phyloP scores from a whole-genome alignment of 2,113 vertebrate species.

The Diphyllodes magnificus region DNA sequence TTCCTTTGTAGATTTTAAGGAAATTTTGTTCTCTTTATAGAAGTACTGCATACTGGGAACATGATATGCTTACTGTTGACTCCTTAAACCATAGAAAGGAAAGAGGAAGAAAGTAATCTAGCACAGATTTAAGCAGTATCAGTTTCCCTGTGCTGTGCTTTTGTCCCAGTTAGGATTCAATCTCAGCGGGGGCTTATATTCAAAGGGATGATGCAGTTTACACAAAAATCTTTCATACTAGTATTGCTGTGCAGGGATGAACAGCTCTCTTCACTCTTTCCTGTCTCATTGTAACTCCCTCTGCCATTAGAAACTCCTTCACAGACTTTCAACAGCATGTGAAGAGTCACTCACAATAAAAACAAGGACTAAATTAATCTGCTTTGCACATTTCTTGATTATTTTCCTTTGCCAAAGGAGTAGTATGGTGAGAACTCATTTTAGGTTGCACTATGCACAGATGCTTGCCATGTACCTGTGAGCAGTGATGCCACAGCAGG shows the following conservation, averaged over 20 bases:
- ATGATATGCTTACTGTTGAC: not conserved
- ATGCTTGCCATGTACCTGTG: accelerated
- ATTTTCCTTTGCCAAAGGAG: not conserved
- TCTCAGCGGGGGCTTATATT: not conserved
- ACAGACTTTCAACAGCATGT: not conserved
- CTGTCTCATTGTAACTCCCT: not conserved
- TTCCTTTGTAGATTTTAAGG: not conserved
- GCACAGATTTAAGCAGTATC: not conserved
- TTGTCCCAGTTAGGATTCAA: slow-evolving; percentile 1
- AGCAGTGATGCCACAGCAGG: no score
- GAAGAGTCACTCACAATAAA: not conserved
- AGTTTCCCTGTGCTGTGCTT: not conserved
- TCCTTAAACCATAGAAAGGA: not conserved
- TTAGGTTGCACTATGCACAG: accelerated
- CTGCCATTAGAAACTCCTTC: not conserved
- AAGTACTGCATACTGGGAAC: not conserved
- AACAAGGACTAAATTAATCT: not conserved
- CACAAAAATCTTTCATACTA: not conserved
- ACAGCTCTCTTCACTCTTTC: not conserved
- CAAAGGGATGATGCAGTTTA: not conserved
- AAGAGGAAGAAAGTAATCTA: not conserved
- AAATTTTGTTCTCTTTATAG: not conserved
- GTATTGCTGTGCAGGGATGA: not conserved
- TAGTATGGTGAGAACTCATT: not conserved
- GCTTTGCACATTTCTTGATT: not conserved